Conservation (phyloP, 2,113 vertebrate genomes). For the Hoplias malabaricus region DNA sequence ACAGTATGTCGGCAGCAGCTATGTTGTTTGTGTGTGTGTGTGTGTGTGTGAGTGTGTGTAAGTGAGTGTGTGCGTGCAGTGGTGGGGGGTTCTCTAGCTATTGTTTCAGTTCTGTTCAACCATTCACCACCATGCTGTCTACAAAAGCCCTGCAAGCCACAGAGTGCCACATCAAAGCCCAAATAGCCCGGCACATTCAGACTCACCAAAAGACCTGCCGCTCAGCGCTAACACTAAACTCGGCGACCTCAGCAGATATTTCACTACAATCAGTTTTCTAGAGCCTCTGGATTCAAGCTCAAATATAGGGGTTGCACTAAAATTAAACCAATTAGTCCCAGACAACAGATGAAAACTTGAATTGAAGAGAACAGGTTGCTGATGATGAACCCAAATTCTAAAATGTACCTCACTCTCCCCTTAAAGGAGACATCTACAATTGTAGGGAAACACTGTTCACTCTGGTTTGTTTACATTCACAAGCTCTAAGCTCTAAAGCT, state of each 20-base stretch:
- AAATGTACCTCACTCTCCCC: no score
- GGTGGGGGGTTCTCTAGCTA: conserved; percentile 30
- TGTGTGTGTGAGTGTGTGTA: neutral
- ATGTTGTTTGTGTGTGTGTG: neutral
- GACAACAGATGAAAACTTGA: no score
- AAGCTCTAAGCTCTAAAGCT: no score
- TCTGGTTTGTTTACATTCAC: no score
- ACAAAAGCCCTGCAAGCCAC: conserved; percentile 32
- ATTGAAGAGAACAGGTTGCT: no score
- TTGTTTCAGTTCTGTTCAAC: conserved; percentile 48
- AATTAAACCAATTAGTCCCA: no score
- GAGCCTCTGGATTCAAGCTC: neutral
- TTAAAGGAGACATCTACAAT: no score
- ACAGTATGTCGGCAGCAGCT: neutral
- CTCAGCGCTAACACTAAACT: neutral
- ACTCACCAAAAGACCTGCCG: neutral
- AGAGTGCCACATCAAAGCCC: conserved; percentile 19
- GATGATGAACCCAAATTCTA: no score
- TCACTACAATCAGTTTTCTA: neutral
- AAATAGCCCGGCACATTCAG: neutral
- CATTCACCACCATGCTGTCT: conserved; percentile 32
- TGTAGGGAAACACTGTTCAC: no score
- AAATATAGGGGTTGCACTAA: neutral
- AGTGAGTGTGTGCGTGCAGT: neutral
- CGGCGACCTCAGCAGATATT: neutral